Conservation (phyloP, 2,113 vertebrate species). For the Emydura subglobosa region DNA sequence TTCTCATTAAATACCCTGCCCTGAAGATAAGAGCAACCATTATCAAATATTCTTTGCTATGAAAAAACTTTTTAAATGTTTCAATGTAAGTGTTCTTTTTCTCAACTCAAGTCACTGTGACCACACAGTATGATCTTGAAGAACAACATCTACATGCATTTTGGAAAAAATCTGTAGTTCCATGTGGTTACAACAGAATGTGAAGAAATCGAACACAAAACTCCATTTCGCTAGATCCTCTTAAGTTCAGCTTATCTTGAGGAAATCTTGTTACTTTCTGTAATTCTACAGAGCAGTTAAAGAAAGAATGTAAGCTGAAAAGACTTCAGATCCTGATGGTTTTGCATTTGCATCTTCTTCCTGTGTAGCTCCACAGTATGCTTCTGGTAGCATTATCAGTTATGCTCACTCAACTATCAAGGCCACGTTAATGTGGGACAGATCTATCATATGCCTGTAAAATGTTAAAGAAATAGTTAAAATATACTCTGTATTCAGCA, state of each 20-base stretch:
- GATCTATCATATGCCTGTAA: constrained; percentile 97
- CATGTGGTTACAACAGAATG: constrained; percentile 56
- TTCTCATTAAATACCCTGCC: constrained; percentile 64
- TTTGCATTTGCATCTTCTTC: constrained; percentile 10
- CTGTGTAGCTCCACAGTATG: constrained; percentile 41
- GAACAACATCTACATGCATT: constrained; percentile 75
- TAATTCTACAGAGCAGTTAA: constrained; percentile 36
- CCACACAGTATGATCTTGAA: constrained; percentile 57
- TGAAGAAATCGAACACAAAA: constrained; percentile 50
- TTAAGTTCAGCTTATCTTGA: constrained; percentile 57
- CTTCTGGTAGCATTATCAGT: constrained; percentile 13
- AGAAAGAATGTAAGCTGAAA: constrained; percentile 11
- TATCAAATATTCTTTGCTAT: constrained; percentile 86
- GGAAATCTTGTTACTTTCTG: constrained; percentile 2
- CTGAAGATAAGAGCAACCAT: constrained; percentile 94
- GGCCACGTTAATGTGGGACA: constrained; percentile 98
- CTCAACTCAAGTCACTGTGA: constrained; percentile 71
- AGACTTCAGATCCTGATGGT: constrained; percentile 3
- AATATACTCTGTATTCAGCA: background rate
- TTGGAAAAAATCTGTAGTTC: constrained; percentile 62
- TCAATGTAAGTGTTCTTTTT: constrained; percentile 50
- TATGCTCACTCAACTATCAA: constrained; percentile 91
- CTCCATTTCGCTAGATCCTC: constrained; percentile 51
- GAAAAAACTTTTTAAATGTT: constrained; percentile 70
- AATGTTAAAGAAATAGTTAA: constrained; percentile 30